Conservation (phyloP, 2,797 vertebrate species). For the Onychomys leucogaster region DNA sequence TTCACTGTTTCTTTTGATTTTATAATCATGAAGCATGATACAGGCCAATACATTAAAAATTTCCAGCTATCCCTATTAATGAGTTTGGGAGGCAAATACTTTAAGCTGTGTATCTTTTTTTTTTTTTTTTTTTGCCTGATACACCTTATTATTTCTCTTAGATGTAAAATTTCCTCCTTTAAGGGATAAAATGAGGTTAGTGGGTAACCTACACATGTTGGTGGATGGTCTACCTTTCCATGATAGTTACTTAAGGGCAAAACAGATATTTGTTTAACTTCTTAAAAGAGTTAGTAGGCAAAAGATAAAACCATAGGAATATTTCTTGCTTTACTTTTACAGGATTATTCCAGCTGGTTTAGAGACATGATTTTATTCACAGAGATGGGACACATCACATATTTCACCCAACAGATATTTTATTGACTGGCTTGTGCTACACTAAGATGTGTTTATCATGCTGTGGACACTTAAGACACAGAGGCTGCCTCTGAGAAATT, state of each 20-base stretch:
- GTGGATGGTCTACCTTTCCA: neutral
- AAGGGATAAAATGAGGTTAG: conserved; percentile 59
- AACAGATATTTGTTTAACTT: conserved; percentile 49
- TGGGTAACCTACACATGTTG: conserved; percentile 40
- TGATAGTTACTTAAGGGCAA: conserved; percentile 51
- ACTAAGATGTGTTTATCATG: neutral
- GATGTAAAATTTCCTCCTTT: conserved; percentile 40
- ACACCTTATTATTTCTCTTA: conserved; percentile 38
- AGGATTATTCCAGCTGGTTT: conserved; percentile 2
- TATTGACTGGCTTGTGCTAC: neutral
- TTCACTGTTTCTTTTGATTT: conserved; percentile 29
- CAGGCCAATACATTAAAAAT: conserved; percentile 21
- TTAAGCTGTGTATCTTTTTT: neutral
- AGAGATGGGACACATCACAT: neutral
- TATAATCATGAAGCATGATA: conserved; percentile 18
- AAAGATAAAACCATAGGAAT: conserved; percentile 20
- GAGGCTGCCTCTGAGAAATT: conserved; percentile 37
- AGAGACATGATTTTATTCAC: conserved; percentile 15
- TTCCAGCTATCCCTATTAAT: conserved; percentile 6
- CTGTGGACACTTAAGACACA: neutral
- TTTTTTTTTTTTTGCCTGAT: neutral
- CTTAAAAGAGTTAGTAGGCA: conserved; percentile 47
- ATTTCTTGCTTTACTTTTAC: conserved; percentile 42
- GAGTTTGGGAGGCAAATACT: conserved; percentile 25
- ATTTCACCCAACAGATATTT: conserved; percentile 34